Evolutionary conservation across 1,140 invertebrate species (phyloP), one percentile per base, ranked within the genome.

Genomic region (Heliconius nattereri): DNA sequence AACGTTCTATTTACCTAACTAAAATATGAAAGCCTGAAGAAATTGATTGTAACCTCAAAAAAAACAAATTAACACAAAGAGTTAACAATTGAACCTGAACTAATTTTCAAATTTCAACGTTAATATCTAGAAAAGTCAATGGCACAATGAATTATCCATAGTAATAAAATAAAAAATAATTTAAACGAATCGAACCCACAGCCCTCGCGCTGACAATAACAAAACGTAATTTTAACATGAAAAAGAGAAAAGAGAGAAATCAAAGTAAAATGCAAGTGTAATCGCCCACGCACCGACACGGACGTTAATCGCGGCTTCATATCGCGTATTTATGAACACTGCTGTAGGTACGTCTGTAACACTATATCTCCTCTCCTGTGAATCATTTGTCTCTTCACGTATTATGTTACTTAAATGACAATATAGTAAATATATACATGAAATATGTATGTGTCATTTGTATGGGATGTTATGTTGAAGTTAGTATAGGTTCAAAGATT

Each of bases 241-340:
- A 52, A 6, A 57, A n/a, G 8, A 57, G 13, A 45, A 45, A 45
- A 60, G 8, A 2, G 54, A 75, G 16, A 70, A 32, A 71, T 29
- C 71, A 32, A 60, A 76, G 35, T 76, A 37, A 37, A 72, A 72
- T n/a, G 23, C 60, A 66, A 66, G 60, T 66, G 60, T 60, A 60
- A 60, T 57, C 70, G 71, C 71, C 71, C 35, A 72, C 71, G 71
- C 71, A 72, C 35, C 85, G 74, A 78, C 81, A 84, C 85, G 79
- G 79, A 84, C 87, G 91, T 91, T 87, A 90, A 91, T 89, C 86
- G 89, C 87, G 90, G 89, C 85, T 88, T 87, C 89, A 89, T 90
- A 88, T 86, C 83, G 85, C 85, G 90, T 92, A 92, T 92, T 92
- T 92, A 92, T 92, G 90, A 90, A 91, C 91, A 89, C 90, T 86